Evolutionary conservation across 2,797 vertebrate genomes (phyloP), one percentile per base, ranked within the genome.

Genomic region (Thaleichthys pacificus): DNA sequence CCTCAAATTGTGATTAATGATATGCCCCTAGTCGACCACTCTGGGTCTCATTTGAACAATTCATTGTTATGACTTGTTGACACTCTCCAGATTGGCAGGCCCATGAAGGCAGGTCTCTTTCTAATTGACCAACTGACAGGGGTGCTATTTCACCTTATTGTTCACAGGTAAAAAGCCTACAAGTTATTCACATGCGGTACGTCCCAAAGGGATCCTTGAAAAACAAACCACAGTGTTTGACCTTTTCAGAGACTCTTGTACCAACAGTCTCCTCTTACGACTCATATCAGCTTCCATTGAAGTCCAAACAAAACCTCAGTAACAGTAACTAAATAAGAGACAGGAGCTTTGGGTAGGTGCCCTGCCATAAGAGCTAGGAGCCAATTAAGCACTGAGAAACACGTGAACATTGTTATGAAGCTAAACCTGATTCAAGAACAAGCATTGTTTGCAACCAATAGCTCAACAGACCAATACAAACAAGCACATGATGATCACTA

Each of bases 221-320:
- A 92, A 92, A 91, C 88, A 92, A 91, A 90, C 84, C 86, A 83
- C 85, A 84, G 85, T 91, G 88, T 91, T 92, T 93, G 92, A 93
- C 92, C 92, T 93, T 94, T 93, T 87, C 80, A 82, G 82, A 82
- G 86, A 91, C 84, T 92, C 91, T 90, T 92, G 92, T 92, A 90
- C 89, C 88, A 89, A 90, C 85, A 88, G 89, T 88, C 89, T 93
- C 92, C 73, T 80, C 87, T 94, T 94, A 92, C 92, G 81, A 84
- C 86, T 88, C 84, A 85, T 91, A 93, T 93, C 91, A 89, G 78
- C 89, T 92, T 93, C 87, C 91, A 89, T 75, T 90, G 84, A 90
- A 91, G 87, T 85, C 76, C 86, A 91, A 91, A 92, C 88, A 90
- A 91, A 90, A 87, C 83, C 90, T 90, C 82, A 83, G 90, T 87